Conservation (phyloP, 2,113 vertebrate genomes). For the Microtus ochrogaster region DNA sequence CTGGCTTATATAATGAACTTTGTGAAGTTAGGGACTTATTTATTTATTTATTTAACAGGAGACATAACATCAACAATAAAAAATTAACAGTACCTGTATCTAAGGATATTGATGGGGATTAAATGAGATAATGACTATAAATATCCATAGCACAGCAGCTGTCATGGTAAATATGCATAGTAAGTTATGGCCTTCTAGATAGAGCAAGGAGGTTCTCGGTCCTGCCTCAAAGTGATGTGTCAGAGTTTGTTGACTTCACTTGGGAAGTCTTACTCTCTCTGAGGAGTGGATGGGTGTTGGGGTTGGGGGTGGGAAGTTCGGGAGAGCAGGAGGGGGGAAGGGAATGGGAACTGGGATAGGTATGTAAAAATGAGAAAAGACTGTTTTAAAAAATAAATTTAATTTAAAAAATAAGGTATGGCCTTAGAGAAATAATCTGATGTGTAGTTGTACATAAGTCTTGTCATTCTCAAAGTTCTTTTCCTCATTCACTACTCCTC, state of each 20-base stretch:
- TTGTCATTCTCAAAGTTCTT: neutral
- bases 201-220: too few species aligned
- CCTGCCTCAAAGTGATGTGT: too few species aligned
- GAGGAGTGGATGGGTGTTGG: too few species aligned
- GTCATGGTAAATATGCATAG: neutral
- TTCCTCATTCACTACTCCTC: rapidly evolving
- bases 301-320: too few species aligned
- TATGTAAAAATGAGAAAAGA: too few species aligned
- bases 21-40: neutral
- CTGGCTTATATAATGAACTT: neutral
- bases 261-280: too few species aligned
- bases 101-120: neutral
- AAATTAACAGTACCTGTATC: neutral
- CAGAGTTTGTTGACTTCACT: too few species aligned
- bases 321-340: too few species aligned
- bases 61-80: neutral
- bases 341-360: too few species aligned
- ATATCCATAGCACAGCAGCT: neutral
- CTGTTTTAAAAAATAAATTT: too few species aligned
- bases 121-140: neutral
- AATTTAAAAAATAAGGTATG: neutral
- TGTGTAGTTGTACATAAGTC: neutral
- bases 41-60: neutral
- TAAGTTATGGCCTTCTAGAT: neutral
- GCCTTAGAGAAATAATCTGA: neutral